These are phyloP conservation scores for Nerophis ophidion DNA, from an alignment of 2,113 vertebrate species.

Conservation along the genomic window DNA sequence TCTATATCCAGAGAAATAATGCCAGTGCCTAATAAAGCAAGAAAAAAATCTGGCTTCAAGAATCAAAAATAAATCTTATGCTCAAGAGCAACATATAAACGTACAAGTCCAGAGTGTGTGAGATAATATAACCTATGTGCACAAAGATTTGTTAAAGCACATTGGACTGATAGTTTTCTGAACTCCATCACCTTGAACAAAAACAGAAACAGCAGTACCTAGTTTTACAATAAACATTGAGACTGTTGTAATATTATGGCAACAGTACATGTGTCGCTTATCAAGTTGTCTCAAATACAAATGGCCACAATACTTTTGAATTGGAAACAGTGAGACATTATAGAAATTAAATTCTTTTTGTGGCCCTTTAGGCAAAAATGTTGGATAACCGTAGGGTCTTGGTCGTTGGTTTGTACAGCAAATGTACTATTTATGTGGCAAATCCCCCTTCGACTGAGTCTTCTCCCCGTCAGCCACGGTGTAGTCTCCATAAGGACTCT, in stretches of 20 bases:
- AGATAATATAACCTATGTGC: background rate
- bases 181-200: background rate
- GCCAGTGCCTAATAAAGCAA: too few relatives aligned
- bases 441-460: too few relatives aligned
- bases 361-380: too few relatives aligned
- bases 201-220: background rate
- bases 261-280: background rate
- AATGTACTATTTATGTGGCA: too few relatives aligned
- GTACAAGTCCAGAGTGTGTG: background rate
- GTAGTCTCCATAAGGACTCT: too few relatives aligned
- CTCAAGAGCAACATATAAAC: background rate
- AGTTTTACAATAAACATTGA: background rate
- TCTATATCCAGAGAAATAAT: too few relatives aligned
- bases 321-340: background rate
- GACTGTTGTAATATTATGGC: background rate
- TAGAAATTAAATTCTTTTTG: too few relatives aligned
- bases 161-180: background rate
- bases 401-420: too few relatives aligned
- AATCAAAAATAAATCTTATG: background rate
- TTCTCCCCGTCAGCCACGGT: too few relatives aligned
- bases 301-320: background rate
- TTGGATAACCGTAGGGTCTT: too few relatives aligned
- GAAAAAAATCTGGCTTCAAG: background rate
- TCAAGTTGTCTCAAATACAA: background rate
- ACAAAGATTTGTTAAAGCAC: background rate